These are phyloP conservation scores for Oscheius sp. DNA, from an alignment of 2,888 invertebrate species.

Conservation along the genomic window DNA sequence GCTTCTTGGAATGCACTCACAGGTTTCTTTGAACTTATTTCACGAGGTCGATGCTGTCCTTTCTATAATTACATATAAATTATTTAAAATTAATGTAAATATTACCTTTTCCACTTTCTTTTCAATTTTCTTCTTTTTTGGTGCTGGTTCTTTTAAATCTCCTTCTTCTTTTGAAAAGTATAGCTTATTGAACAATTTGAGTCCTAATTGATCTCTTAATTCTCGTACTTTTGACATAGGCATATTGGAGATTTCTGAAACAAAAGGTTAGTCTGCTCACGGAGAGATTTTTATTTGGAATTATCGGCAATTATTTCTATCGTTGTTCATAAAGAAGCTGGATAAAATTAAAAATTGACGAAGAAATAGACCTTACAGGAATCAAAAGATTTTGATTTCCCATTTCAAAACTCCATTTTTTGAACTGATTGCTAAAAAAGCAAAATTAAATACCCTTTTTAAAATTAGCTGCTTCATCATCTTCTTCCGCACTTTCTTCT, in stretches of 20 bases:
- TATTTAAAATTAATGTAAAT: no score
- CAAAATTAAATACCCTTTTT: not conserved
- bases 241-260: slow-evolving; percentile 53
- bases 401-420: no score
- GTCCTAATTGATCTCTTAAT: slow-evolving; percentile 57
- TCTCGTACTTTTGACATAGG: slow-evolving; percentile 57
- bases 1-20: slow-evolving; percentile 40
- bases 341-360: no score
- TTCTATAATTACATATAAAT: no score
- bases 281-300: no score
- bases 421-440: no score
- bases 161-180: slow-evolving; percentile 41
- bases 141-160: not conserved
- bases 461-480: not conserved
- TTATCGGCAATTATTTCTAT: no score
- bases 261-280: no score
- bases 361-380: no score
- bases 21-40: slow-evolving; percentile 59
- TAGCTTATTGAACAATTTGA: slow-evolving; percentile 61
- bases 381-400: no score
- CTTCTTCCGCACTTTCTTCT: not conserved
- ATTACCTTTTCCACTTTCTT: not conserved
- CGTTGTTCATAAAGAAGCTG: no score
- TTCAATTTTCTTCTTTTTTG: not conserved
- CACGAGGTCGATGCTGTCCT: slow-evolving; percentile 61